Percentiles rank a stretch among this genome's conserved stretches.
Evolutionary conservation across 2,888 invertebrate genomes (phyloP).

Genomic region (Psococerastis gibbosa): DNA sequence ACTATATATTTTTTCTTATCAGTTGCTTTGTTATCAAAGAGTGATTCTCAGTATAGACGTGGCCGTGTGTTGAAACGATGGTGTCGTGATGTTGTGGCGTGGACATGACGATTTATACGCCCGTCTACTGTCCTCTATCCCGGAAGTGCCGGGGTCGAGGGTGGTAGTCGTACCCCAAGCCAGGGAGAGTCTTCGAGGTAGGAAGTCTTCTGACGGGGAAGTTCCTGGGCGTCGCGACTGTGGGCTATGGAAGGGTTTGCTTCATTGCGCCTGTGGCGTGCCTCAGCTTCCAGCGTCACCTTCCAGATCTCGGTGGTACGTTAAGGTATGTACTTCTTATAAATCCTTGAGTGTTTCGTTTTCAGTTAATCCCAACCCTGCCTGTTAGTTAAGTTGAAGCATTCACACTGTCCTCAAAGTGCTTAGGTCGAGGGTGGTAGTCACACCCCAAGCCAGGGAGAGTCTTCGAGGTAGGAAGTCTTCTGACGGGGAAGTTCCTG

Average conservation of each 20-base stretch:
- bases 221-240: not conserved
- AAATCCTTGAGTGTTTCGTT: too few species aligned
- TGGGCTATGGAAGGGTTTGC: conserved; percentile 15
- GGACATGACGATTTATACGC: conserved; percentile 1
- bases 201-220: not conserved
- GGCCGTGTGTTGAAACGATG: too few species aligned
- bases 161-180: not conserved
- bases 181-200: not conserved
- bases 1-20: too few species aligned
- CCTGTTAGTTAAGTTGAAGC: too few species aligned
- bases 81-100: conserved; percentile 5
- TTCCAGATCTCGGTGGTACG: conserved; percentile 40
- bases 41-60: too few species aligned
- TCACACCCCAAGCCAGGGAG: not conserved
- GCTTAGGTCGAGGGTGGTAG: not conserved
- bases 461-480: not conserved
- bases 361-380: too few species aligned
- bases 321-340: conserved; percentile 48
- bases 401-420: not conserved
- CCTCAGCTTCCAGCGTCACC: conserved; percentile 22
- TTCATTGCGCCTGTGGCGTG: conserved; percentile 22
- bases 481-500: not conserved
- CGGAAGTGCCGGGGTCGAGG: not conserved
- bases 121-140: conserved; percentile 1
- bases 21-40: too few species aligned